Conservation (phyloP, 2,888 invertebrate genomes). For the Andrena bucephala region DNA sequence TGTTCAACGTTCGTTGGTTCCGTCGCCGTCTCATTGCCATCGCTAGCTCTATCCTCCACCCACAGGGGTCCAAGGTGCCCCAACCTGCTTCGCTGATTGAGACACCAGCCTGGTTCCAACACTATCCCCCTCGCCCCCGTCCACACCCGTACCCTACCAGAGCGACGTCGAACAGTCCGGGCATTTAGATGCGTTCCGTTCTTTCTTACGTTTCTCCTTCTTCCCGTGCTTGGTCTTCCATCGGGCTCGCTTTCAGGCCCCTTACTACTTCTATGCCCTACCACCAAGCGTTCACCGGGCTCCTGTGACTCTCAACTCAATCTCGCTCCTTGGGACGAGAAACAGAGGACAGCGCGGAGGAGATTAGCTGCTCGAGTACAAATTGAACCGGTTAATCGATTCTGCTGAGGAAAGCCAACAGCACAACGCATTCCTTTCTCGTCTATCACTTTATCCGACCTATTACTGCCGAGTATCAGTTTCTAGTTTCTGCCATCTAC, state of each 20-base stretch:
- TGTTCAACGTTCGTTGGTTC: not conserved
- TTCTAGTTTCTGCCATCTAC: not conserved
- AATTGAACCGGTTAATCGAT: slow-evolving; percentile 55
- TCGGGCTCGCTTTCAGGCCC: slow-evolving; percentile 57
- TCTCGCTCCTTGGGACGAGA: slow-evolving; percentile 20
- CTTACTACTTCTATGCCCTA: slow-evolving; percentile 59
- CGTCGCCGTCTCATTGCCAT: slow-evolving; percentile 31
- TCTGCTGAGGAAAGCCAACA: not conserved
- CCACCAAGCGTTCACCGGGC: slow-evolving; percentile 40
- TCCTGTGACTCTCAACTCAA: slow-evolving; percentile 59
- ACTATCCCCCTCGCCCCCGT: slow-evolving; percentile 71
- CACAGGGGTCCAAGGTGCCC: slow-evolving; percentile 80
- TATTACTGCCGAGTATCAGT: not conserved
- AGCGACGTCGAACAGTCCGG: slow-evolving; percentile 66
- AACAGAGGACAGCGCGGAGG: slow-evolving; percentile 17
- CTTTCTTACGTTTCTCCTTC: slow-evolving; percentile 61
- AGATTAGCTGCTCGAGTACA: slow-evolving; percentile 51
- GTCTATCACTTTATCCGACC: not conserved
- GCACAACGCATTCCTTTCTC: not conserved
- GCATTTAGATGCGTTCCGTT: slow-evolving; percentile 71
- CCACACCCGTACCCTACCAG: slow-evolving; percentile 36
- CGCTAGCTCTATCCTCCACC: slow-evolving; percentile 67
- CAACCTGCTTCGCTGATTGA: slow-evolving; percentile 83
- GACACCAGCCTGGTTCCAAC: slow-evolving; percentile 82
- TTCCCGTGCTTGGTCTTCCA: slow-evolving; percentile 49